A percentile compares a stretch with the other conserved stretches of the same genome.
Conservation (phyloP, 2,113 vertebrate genomes). For the Podiceps cristatus region DNA sequence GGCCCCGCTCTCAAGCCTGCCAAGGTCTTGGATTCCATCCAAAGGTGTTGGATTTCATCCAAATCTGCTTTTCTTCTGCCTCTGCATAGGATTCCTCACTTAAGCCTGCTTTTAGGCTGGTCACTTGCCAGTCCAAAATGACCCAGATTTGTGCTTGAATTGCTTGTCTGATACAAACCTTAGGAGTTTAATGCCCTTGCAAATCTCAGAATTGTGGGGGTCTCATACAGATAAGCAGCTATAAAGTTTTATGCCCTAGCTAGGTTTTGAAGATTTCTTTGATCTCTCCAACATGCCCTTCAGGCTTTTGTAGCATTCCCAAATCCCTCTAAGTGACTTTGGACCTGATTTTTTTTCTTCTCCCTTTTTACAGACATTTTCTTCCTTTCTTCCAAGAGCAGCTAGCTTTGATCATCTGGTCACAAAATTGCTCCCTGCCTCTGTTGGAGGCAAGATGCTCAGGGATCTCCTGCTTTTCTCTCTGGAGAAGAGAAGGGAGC, state of each 20-base stretch:
- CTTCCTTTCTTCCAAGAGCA: neutral
- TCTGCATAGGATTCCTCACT: neutral
- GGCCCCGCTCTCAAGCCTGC: no score
- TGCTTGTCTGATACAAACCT: neutral
- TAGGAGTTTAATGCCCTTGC: neutral
- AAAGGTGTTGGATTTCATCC: no score
- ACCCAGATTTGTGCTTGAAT: neutral
- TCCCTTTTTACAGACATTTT: neutral
- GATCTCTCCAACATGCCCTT: neutral
- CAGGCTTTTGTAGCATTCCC: neutral
- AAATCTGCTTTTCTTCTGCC: neutral
- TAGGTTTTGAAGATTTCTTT: conserved; percentile 4
- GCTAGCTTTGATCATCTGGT: neutral
- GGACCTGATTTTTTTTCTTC: neutral
- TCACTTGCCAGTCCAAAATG: neutral
- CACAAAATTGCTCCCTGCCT: neutral
- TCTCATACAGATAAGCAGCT: neutral
- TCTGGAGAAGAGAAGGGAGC: neutral
- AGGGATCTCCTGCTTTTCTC: neutral
- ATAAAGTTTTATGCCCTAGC: neutral
- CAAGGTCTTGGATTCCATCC: no score
- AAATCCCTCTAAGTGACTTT: neutral
- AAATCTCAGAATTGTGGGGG: neutral
- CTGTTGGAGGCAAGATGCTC: neutral
- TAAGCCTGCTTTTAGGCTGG: neutral